Evolutionary conservation across 2,113 vertebrate species (phyloP).

Genomic region (Leucoraja erinaceus): DNA sequence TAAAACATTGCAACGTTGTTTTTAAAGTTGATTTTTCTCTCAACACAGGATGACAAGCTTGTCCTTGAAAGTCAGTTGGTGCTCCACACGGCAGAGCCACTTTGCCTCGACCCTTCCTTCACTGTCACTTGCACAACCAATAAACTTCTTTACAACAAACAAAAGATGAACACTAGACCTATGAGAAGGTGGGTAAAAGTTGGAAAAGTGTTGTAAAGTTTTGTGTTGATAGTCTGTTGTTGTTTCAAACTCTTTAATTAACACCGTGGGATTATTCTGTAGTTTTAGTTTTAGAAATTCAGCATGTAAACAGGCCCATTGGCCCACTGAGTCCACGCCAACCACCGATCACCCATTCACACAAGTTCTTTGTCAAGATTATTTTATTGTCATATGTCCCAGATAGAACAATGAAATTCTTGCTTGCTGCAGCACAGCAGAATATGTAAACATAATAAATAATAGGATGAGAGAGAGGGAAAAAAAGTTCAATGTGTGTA

Average conservation of each 20-base stretch:
- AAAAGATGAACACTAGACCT: constrained; percentile 92
- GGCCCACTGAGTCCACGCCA: too few relatives aligned
- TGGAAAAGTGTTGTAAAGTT: neutral
- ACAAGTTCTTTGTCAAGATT: too few relatives aligned
- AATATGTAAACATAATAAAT: too few relatives aligned
- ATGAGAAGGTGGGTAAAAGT: constrained; percentile 77
- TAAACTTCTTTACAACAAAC: constrained; percentile 89
- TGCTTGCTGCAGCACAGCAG: too few relatives aligned
- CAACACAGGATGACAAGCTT: constrained; percentile 84
- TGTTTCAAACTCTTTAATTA: neutral
- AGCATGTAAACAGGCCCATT: too few relatives aligned
- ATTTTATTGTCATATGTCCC: too few relatives aligned
- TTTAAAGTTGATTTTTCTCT: neutral
- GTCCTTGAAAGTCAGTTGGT: constrained; percentile 93
- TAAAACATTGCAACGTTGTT: neutral
- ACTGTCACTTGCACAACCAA: constrained; percentile 90
- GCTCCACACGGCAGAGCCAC: constrained; percentile 87
- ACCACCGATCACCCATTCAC: too few relatives aligned
- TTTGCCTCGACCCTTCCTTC: constrained; percentile 96
- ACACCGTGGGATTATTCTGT: neutral
- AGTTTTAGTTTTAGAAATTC: too few relatives aligned
- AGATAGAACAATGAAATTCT: too few relatives aligned
- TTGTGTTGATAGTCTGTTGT: neutral
- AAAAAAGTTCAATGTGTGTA: too few relatives aligned
- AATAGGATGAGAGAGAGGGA: too few relatives aligned